A percentile compares a stretch with the other conserved stretches of the same genome.
Conservation (phyloP, 2,113 vertebrate genomes). For the Cranoglanis bouderius region DNA sequence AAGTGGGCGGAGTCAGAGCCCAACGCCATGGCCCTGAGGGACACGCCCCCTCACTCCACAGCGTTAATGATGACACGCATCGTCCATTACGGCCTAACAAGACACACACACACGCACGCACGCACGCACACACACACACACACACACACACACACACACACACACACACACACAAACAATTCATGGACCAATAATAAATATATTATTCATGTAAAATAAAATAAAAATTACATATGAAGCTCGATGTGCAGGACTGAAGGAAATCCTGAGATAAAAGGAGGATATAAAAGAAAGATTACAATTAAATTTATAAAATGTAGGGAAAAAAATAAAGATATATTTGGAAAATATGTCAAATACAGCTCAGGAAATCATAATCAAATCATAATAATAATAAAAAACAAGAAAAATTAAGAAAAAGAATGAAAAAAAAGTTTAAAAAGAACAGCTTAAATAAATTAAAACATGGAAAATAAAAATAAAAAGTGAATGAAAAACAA, state of each 20-base stretch:
- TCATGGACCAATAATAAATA: neutral
- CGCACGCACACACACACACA: conserved; percentile 27
- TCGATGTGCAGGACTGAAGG: neutral
- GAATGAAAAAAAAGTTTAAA: neutral
- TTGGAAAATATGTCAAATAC: neutral
- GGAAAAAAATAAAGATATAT: neutral
- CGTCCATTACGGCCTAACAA: conserved; percentile 77
- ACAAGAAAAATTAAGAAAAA: neutral
- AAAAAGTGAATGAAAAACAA: neutral
- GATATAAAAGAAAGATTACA: no score
- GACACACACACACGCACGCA: conserved; percentile 22
- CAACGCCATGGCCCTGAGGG: conserved; percentile 66
- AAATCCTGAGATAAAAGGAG: no score
- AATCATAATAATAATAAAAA: no score
- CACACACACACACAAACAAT: conserved; percentile 22
- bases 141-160: conserved; percentile 1
- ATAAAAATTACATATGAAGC: neutral
- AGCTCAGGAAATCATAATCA: neutral
- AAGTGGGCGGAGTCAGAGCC: conserved; percentile 69
- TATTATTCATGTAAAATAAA: neutral
- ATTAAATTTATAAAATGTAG: neutral
- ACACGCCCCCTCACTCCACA: conserved; percentile 57
- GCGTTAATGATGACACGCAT: conserved; percentile 69
- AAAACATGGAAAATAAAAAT: neutral
- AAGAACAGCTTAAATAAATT: neutral